Conservation (phyloP, 2,888 invertebrate species). For the Drosophila colorata region DNA sequence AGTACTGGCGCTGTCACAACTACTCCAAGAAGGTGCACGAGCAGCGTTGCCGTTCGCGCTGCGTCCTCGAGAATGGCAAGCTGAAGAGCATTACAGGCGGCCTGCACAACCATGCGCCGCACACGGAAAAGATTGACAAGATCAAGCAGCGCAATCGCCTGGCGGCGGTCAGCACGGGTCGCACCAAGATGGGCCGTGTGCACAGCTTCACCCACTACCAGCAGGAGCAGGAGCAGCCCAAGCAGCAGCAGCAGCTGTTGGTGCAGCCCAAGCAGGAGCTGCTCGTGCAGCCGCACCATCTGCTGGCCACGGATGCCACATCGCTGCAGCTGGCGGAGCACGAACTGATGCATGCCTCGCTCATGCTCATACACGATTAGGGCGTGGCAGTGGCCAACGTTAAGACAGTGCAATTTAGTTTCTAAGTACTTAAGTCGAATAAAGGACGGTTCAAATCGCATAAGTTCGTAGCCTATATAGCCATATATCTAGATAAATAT, state of each 20-base stretch:
- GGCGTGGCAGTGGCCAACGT: background rate
- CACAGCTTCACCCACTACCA: constrained; percentile 48
- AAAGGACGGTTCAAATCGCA: constrained; percentile 29
- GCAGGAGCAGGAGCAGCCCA: constrained; percentile 10
- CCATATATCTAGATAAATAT: background rate
- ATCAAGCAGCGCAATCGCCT: constrained; percentile 83
- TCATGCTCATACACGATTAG: constrained; percentile 75
- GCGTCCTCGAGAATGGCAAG: constrained; percentile 84
- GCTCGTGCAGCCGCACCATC: constrained; percentile 41
- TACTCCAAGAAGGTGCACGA: constrained; percentile 84
- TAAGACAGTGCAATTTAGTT: constrained; percentile 66
- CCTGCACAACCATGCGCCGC: constrained; percentile 84
- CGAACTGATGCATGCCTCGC: constrained; percentile 69
- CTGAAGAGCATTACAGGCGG: constrained; percentile 84
- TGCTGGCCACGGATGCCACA: constrained; percentile 41
- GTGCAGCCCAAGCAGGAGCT: constrained; percentile 24
- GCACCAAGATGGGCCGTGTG: constrained; percentile 47
- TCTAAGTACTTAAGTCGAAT: constrained; percentile 48
- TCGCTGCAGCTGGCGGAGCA: constrained; percentile 69
- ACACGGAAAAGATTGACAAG: constrained; percentile 84
- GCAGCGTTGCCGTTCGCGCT: constrained; percentile 84
- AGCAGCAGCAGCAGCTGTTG: constrained; percentile 32
- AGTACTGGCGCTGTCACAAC: constrained; percentile 85
- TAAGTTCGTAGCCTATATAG: constrained; percentile 8
- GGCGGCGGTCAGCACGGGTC: constrained; percentile 49